phyloP scores from a whole-genome alignment of 2,888 invertebrate species.

The Ethmia dodecea region DNA sequence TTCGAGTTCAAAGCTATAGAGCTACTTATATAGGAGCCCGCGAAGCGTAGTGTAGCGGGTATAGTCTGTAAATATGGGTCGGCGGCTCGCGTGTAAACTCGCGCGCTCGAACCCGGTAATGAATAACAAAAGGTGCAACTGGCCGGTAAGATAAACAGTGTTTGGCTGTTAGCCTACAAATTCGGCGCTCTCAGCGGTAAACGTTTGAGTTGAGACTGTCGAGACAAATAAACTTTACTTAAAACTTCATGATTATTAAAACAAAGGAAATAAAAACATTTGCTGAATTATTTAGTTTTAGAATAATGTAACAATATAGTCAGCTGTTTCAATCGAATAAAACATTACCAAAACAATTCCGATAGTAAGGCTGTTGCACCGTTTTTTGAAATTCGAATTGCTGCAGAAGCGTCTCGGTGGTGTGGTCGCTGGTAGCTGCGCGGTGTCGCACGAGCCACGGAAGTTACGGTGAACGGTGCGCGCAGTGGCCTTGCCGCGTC shows the following conservation, averaged over 20 bases:
- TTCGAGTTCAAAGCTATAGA: too few species aligned
- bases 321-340: too few species aligned
- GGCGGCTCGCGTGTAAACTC: slow-evolving; percentile 34
- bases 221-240: neutral
- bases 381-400: slow-evolving; percentile 56
- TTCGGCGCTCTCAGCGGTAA: neutral
- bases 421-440: slow-evolving; percentile 17
- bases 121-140: slow-evolving; percentile 34
- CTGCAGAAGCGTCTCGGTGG: slow-evolving; percentile 41
- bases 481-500: slow-evolving; percentile 55
- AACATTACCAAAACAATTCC: too few species aligned
- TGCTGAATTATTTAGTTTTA: neutral
- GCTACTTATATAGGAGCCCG: neutral
- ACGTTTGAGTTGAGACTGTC: neutral
- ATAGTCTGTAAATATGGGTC: slow-evolving; percentile 50
- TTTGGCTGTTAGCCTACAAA: neutral
- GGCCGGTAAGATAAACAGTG: slow-evolving; percentile 2
- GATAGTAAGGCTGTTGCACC: slow-evolving; percentile 38
- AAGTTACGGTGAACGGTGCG: slow-evolving; percentile 60
- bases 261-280: too few species aligned
- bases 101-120: slow-evolving; percentile 28
- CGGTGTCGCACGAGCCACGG: slow-evolving; percentile 29
- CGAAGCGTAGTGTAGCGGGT: neutral
- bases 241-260: neutral
- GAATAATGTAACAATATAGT: too few species aligned